These are phyloP conservation scores for Mirounga angustirostris DNA, from an alignment of 2,113 vertebrate species.

Conservation along the genomic window DNA sequence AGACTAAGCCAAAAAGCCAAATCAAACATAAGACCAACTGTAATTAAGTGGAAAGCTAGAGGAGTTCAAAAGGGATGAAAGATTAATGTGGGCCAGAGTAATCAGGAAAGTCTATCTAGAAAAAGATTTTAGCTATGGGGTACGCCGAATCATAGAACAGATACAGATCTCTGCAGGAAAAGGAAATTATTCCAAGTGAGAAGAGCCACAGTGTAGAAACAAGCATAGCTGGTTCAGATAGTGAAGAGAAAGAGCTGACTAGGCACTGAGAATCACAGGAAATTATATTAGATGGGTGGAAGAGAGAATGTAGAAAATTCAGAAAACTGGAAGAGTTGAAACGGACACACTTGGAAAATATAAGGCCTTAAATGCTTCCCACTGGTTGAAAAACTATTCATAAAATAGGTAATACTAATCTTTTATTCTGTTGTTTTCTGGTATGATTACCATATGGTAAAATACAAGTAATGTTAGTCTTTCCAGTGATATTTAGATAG, in stretches of 20 bases:
- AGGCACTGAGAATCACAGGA: not conserved
- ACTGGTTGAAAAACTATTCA: not conserved
- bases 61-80: conserved; percentile 40
- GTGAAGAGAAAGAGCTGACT: not conserved
- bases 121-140: not conserved
- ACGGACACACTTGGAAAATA: not conserved
- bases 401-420: not conserved
- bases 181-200: not conserved
- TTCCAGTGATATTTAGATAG: not conserved
- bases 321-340: not conserved
- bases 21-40: conserved; percentile 34
- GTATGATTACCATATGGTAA: not conserved
- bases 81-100: not conserved
- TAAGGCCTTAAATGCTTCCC: conserved; percentile 21
- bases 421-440: not conserved
- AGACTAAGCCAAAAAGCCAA: conserved; percentile 40
- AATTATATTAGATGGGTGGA: not conserved
- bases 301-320: not conserved
- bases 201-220: not conserved
- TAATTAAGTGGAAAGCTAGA: conserved; percentile 17
- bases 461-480: not conserved
- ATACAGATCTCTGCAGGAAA: not conserved
- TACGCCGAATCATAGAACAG: not conserved
- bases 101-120: not conserved
- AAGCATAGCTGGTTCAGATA: not conserved